Base-by-base conservation (phyloP, 2,888 invertebrate genomes). In the Leptopilina myrica region DNA sequence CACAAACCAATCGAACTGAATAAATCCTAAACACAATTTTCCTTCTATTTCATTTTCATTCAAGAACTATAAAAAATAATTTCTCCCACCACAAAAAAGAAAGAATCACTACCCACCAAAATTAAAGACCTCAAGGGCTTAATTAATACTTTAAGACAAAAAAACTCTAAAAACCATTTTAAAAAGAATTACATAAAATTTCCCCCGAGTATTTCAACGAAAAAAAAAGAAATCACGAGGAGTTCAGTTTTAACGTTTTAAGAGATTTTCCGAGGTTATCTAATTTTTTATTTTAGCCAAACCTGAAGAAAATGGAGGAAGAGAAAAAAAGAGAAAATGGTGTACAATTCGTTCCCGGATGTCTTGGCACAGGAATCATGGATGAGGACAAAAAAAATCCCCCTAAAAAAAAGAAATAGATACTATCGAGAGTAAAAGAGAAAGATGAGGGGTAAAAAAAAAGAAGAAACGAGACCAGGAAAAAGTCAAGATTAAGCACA, bases 401-500 rank as follows among this genome's bases (percentile, higher is more conserved):
- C 8, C 8, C 8, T 8, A 43, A 73, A 11, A 56, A 56, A 26
- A 33, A 49, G 49, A 49, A 33, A 33, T 33, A 33, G 49, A 49
- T 11, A 49, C 49, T 49, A 49, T 56, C 69, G 20, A 69, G 56
- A 56, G 56, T 5, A 73, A n/a, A n/a, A 73, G 33, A 79, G 77
- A 81, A 81, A 26, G 76, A 62, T 73, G 79, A 59, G 75, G 76
- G 77, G 81, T 78, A 80, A 79, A 78, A 79, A 49, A 49, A 49
- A 49, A 49, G 12, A 49, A 49, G 12, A 49, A 49, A 49, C 4
- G 78, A 79, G 76, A 78, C 78, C 79, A 77, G 79, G 81, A 80
- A 83, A 79, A 82, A 83, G 81, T 82, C 80, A 82, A 83, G 83
- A 83, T 83, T 82, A 83, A 83, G 83, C 80, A 80, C 80, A 78